Conservation (phyloP, 1,140 invertebrate genomes). For the Ceratina australensis region DNA sequence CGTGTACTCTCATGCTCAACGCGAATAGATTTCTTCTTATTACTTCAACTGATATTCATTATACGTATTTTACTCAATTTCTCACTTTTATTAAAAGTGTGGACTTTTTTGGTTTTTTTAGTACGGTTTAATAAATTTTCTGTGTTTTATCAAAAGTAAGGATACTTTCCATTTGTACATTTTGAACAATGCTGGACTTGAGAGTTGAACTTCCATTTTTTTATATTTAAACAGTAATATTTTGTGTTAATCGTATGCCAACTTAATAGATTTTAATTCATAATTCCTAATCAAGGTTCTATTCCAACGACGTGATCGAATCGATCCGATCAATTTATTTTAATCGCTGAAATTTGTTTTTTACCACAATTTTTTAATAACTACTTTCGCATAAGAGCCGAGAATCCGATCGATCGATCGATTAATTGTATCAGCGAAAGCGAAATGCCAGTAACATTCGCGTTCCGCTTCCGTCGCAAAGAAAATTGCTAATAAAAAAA, state of each 20-base stretch:
- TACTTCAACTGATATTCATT: background rate
- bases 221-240: too few relatives aligned
- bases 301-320: background rate
- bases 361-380: too few relatives aligned
- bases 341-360: background rate
- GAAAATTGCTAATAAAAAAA: slow-evolving; percentile 6
- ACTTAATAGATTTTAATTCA: too few relatives aligned
- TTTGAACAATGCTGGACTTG: background rate
- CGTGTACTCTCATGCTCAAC: background rate
- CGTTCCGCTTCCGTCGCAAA: slow-evolving; percentile 16
- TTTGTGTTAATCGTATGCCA: too few relatives aligned
- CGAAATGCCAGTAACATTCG: slow-evolving; percentile 4
- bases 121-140: too few relatives aligned
- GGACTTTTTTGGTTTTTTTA: too few relatives aligned
- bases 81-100: background rate
- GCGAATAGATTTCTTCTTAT: background rate
- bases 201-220: background rate
- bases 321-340: background rate
- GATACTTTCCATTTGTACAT: too few relatives aligned
- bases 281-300: too few relatives aligned
- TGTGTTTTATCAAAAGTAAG: too few relatives aligned
- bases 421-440: slow-evolving; percentile 21
- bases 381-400: background rate
- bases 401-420: slow-evolving; percentile 39
- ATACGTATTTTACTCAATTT: too few relatives aligned